These are phyloP conservation scores for Cercopithecus mitis DNA, from an alignment of 2,797 vertebrate genomes.

Conservation along the genomic window DNA sequence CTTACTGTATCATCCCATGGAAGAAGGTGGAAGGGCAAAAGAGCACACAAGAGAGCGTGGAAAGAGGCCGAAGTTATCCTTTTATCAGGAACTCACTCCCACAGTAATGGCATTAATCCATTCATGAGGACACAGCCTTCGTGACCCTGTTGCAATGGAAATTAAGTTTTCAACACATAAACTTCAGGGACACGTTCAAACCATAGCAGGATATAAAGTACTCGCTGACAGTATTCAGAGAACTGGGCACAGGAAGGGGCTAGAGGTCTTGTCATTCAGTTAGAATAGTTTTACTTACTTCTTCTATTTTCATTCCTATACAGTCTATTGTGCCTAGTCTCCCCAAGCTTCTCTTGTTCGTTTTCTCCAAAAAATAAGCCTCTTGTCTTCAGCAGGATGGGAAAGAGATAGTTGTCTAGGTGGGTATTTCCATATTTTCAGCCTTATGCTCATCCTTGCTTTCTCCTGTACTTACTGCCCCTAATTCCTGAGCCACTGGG, in stretches of 20 bases:
- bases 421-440: background rate
- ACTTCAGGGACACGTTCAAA: background rate
- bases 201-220: background rate
- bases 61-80: background rate
- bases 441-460: background rate
- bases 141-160: background rate
- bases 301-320: background rate
- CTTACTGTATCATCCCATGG: background rate
- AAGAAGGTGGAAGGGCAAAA: background rate
- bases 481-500: background rate
- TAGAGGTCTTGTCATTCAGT: background rate
- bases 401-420: background rate
- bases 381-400: background rate
- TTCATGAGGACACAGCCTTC: background rate
- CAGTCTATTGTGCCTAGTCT: background rate
- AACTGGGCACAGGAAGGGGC: background rate
- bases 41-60: background rate
- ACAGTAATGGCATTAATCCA: background rate
- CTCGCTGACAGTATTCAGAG: background rate
- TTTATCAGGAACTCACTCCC: background rate
- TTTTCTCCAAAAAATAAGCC: background rate
- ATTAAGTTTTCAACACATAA: background rate
- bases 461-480: background rate
- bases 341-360: background rate
- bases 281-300: constrained; percentile 13